phyloP scores from a whole-genome alignment of 2,113 vertebrate genomes.

The Centropus unirufus region DNA sequence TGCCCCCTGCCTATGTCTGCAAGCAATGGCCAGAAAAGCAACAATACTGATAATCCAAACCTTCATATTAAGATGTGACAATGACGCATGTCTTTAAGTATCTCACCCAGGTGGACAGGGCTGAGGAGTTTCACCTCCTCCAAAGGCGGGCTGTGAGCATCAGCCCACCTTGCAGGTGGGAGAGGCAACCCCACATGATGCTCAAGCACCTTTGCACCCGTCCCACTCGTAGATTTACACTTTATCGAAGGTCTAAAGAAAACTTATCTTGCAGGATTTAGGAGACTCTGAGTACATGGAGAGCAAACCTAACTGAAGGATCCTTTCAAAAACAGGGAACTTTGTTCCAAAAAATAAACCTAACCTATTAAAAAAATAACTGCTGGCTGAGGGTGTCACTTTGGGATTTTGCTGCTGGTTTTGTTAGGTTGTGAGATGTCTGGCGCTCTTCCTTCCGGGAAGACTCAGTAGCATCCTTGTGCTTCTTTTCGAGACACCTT shows the following conservation, averaged over 20 bases:
- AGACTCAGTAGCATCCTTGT: neutral
- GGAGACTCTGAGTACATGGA: neutral
- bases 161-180: neutral
- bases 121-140: neutral
- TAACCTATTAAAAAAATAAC: neutral
- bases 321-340: neutral
- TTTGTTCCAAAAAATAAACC: neutral
- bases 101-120: neutral
- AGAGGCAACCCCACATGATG: neutral
- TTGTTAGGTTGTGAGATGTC: neutral
- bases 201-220: neutral
- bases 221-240: neutral
- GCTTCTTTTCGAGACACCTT: neutral
- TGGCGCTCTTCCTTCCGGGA: neutral
- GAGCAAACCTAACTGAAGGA: neutral
- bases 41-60: neutral
- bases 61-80: neutral
- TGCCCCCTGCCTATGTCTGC: neutral
- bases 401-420: neutral
- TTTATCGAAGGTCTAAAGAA: neutral
- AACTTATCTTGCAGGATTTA: neutral
- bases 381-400: neutral
- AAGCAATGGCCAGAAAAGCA: neutral
- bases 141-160: neutral
- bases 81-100: neutral